Base-by-base conservation (phyloP, 2,797 vertebrate species). In the Gambelia wislizenii region DNA sequence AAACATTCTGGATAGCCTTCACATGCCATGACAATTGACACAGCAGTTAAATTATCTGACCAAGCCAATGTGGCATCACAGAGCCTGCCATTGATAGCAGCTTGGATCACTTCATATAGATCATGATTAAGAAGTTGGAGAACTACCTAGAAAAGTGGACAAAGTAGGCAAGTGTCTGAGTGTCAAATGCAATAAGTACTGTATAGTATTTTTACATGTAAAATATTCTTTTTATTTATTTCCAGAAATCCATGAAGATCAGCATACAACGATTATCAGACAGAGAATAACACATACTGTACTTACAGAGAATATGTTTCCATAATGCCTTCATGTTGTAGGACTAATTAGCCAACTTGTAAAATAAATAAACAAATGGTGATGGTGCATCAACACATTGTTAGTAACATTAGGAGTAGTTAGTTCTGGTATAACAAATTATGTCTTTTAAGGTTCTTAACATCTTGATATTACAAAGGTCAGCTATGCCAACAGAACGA, bases 1-100 rank as follows among this genome's bases (percentile, higher is more conserved):
- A 97, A 98, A 39, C 96, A 92, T 42, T 97, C 97, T 0, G 98
- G 98, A 92, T 98, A 98, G 0, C 98, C 98, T 0, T 95, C 93
- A 67, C 98, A 98, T 90, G 98, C 98, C 98, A 98, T 97, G 47
- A 98, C 98, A 95, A 99, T 98, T 0, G 98, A 98, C 81, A 98
- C 98, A 0, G 98, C 98, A 90, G 96, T 96, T 92, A 95, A 97
- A 88, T 97, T 96, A 92, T 97, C 96, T 20, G 89, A 94, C 98
- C 98, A 99, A 90, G 94, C 52, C 84, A 98, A 98, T 94, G 96
- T 77, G 96, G 47, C 96, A 85, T 95, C 96, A 91, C 96, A 95
- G 90, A 99, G 97, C n/a, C 95, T 97, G 7, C 97, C 97, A 3
- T 95, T 96, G 44, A 98, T 89, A 1, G 97, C 97, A 94, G 96